phyloP scores from a whole-genome alignment of 1,140 invertebrate species.

The Teleopsis dalmanni region DNA sequence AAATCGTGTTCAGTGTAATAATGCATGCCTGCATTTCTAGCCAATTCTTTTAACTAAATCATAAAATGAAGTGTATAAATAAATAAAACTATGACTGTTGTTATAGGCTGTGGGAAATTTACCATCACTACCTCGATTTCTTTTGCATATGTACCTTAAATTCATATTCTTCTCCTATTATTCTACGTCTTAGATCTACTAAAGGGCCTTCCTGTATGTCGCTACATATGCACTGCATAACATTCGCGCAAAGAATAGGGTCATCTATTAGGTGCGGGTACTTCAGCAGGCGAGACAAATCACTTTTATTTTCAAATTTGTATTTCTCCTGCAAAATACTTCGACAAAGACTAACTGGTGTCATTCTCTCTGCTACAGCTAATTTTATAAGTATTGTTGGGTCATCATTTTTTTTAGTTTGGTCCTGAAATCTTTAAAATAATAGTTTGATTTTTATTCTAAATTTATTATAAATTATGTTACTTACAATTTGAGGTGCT shows the following conservation, averaged over 20 bases:
- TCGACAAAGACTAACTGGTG: slow-evolving; percentile 58
- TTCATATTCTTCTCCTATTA: slow-evolving; percentile 72
- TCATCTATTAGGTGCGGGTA: slow-evolving; percentile 61
- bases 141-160: slow-evolving; percentile 38
- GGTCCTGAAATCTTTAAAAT: slow-evolving; percentile 18
- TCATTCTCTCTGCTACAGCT: slow-evolving; percentile 49
- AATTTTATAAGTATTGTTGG: slow-evolving; percentile 50
- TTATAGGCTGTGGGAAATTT: no score
- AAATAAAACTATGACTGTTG: no score
- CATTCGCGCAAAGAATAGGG: slow-evolving; percentile 57
- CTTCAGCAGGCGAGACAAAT: slow-evolving; percentile 54
- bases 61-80: no score
- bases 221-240: slow-evolving; percentile 52
- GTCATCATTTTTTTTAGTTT: slow-evolving; percentile 14
- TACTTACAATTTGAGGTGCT: slow-evolving; percentile 25
- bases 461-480: background rate
- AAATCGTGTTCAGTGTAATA: slow-evolving; percentile 78
- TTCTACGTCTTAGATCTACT: slow-evolving; percentile 61
- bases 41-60: slow-evolving; percentile 49
- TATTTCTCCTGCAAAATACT: slow-evolving; percentile 57
- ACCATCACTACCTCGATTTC: background rate
- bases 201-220: slow-evolving; percentile 67
- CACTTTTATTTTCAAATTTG: slow-evolving; percentile 26
- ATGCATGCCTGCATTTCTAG: slow-evolving; percentile 53
- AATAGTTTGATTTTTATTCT: background rate